Base-by-base conservation (phyloP, 2,888 invertebrate genomes). In the Ferrisia virgata region DNA sequence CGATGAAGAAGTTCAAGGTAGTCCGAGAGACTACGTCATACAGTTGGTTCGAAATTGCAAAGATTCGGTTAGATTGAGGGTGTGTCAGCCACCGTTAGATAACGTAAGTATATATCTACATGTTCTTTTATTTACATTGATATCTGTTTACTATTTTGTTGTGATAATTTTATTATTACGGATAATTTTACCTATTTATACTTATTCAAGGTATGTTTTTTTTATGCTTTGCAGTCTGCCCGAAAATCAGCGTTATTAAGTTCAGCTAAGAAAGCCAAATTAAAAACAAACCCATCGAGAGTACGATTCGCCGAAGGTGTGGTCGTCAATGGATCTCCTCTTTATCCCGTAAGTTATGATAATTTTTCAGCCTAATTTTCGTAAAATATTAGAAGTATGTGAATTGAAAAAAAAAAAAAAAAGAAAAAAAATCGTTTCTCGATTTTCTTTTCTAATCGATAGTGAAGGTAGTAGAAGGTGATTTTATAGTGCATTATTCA, bases 231-330 rank as follows among this genome's bases (percentile, higher is more conserved):
- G 22, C 87, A 90, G 90, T 89, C 90, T 82, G 91, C 92, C 25
- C 89, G 93, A 82, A 94, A 96, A 88, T 96, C 96, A 0, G 96
- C 96, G 0, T 89, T 97, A 47, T 90, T 97, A 72, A 96, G 96
- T 1, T 95, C 96, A 0, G 95, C 95, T 15, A 96, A 96, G 89
- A 92, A 95, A 85, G 96, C 96, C 5, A 91, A 94, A 87, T 90
- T 96, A 85, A 92, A 94, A 86, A 92, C 92, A 47, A 92, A 95
- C 87, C 96, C 96, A 0, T 94, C 94, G 36, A 91, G 95, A 86
- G 96, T 97, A 0, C 90, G 96, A 81, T 97, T 97, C 88, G 96
- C 96, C 0, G 96, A 96, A 88, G 95, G 95, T 64, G 95, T 96
- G 39, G 94, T 94, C 88, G 92, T 95, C 85, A 95, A 95, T 89